Evolutionary conservation across 2,797 vertebrate species (phyloP).

Genomic region (Anabacerthia variegaticeps): DNA sequence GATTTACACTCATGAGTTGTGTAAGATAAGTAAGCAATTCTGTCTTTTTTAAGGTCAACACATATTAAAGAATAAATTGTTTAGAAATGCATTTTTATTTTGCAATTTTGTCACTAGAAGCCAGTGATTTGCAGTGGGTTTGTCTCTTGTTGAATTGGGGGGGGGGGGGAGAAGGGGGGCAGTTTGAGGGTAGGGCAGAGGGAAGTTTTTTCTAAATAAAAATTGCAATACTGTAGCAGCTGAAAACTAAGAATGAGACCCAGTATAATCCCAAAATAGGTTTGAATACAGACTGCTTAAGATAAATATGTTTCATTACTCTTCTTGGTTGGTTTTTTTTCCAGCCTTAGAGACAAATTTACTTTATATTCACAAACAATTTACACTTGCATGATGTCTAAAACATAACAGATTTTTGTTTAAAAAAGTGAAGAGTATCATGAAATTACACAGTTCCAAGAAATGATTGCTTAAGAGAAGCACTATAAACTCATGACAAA

Average conservation of each 20-base stretch:
- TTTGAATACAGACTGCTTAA: neutral
- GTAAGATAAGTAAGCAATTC: neutral
- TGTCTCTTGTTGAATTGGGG: neutral
- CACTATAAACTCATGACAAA: conserved; percentile 37
- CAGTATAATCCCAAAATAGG: neutral
- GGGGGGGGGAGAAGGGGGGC: too few relatives aligned
- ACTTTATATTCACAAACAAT: conserved; percentile 23
- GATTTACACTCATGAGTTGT: neutral
- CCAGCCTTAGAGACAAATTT: neutral
- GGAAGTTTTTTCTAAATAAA: neutral
- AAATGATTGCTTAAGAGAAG: conserved; percentile 19
- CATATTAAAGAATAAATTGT: neutral
- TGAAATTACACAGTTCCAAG: conserved; percentile 32
- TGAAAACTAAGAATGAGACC: neutral
- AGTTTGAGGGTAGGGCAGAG: neutral
- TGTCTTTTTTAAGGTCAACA: neutral
- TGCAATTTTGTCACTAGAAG: neutral
- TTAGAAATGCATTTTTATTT: neutral
- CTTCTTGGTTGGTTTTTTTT: neutral
- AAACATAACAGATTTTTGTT: conserved; percentile 30
- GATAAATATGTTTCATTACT: neutral
- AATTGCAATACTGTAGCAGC: neutral
- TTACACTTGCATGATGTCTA: neutral
- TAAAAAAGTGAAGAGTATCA: neutral
- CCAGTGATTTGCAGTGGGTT: neutral